A percentile compares a stretch with the other conserved stretches of the same genome.
Evolutionary conservation across 2,797 vertebrate species (phyloP).

Genomic region (Orestias chungarensis): DNA sequence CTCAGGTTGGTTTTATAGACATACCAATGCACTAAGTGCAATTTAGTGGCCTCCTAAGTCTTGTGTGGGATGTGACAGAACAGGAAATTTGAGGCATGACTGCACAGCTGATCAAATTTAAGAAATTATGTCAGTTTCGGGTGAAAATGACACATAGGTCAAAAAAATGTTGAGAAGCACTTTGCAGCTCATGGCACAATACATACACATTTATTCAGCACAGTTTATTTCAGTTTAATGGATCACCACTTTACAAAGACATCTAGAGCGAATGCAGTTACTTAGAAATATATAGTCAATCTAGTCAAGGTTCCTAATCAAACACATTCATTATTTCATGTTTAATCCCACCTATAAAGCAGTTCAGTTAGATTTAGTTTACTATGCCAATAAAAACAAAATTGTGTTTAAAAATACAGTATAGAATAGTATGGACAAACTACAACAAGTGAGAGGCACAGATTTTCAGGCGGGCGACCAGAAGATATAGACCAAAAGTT

Average conservation of each 20-base stretch:
- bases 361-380: too few species aligned
- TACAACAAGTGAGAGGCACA: too few species aligned
- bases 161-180: background rate
- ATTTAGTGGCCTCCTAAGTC: background rate
- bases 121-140: background rate
- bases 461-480: too few species aligned
- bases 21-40: background rate
- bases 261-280: background rate
- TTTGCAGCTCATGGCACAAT: background rate
- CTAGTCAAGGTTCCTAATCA: background rate
- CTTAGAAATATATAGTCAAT: background rate
- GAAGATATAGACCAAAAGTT: too few species aligned
- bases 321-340: too few species aligned
- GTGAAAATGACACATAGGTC: background rate
- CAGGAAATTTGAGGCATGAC: background rate
- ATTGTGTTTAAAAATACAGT: too few species aligned
- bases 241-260: background rate
- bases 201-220: background rate
- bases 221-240: background rate
- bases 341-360: too few species aligned
- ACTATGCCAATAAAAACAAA: too few species aligned
- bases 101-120: background rate
- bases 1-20: background rate
- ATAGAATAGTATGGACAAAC: too few species aligned
- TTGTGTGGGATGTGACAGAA: conserved; percentile 1